phyloP scores from a whole-genome alignment of 37 sponge, comb jelly and placozoan species.

The Eunapius fragilis region DNA sequence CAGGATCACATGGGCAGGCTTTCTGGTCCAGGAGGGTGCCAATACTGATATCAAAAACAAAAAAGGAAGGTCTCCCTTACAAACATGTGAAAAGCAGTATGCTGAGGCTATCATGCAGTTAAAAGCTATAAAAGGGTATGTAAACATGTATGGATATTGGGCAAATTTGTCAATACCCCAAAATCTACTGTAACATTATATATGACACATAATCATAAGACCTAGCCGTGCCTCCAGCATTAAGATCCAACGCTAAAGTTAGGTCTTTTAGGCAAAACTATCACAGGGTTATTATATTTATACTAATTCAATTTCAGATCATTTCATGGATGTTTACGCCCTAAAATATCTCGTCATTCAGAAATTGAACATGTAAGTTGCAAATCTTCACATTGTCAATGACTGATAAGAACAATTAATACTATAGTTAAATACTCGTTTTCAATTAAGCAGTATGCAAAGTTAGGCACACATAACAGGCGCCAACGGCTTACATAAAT shows the following conservation, averaged over 20 bases:
- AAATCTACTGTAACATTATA: no score
- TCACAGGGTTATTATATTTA: no score
- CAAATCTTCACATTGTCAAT: not conserved
- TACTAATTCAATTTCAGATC: not conserved
- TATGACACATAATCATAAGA: no score
- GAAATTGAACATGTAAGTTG: not conserved
- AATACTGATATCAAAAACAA: not conserved
- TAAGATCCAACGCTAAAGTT: no score
- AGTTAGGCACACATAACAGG: no score
- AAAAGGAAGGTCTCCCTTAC: not conserved
- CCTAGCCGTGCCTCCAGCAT: no score
- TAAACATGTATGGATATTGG: no score
- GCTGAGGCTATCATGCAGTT: not conserved
- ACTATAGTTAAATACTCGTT: no score
- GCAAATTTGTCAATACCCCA: no score
- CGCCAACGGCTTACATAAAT: no score
- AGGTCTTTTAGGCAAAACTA: no score
- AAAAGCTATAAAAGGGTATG: not conserved
- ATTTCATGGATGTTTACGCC: not conserved
- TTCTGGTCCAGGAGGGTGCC: not conserved
- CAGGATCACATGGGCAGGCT: not conserved
- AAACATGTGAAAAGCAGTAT: not conserved
- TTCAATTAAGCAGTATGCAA: not conserved
- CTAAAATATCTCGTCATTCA: not conserved
- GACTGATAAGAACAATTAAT: no score